Percentiles rank a stretch among this genome's conserved stretches.
Conservation (phyloP, 2,797 vertebrate genomes). For the Onychomys leucogaster region DNA sequence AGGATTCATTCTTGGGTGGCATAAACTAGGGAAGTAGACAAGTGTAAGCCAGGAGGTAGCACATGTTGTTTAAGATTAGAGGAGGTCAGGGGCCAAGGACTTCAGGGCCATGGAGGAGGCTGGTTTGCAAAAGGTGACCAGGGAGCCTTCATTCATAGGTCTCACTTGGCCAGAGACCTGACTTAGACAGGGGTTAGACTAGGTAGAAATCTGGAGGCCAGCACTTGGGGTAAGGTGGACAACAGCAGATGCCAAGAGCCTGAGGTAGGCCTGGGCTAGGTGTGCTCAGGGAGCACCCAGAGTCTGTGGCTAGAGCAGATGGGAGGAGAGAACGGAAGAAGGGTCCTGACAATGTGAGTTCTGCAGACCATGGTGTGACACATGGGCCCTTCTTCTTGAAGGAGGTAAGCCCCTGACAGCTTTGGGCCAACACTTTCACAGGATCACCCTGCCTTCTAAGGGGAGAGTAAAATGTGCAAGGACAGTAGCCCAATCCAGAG, state of each 20-base stretch:
- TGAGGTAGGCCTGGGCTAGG: not conserved
- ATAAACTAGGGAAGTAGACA: not conserved
- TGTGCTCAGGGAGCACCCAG: not conserved
- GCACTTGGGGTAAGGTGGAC: not conserved
- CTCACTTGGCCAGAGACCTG: not conserved
- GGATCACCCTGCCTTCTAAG: not conserved
- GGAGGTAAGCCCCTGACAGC: not conserved
- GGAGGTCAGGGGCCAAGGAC: not conserved
- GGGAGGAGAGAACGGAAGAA: no score
- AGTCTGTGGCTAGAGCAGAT: not conserved
- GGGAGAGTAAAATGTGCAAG: not conserved
- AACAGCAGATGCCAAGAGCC: not conserved
- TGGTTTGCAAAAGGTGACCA: not conserved
- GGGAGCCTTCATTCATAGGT: not conserved
- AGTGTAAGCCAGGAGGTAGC: not conserved
- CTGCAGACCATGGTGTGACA: not conserved
- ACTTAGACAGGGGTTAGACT: not conserved
- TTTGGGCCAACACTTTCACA: not conserved
- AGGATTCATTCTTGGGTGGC: not conserved
- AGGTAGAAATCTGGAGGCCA: not conserved
- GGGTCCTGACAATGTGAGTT: accelerated
- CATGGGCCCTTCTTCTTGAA: not conserved
- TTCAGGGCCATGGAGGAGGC: not conserved
- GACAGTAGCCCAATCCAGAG: not conserved
- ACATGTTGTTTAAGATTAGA: not conserved